Base-by-base conservation (phyloP, 2,797 vertebrate genomes). In the Gastrophryne carolinensis region DNA sequence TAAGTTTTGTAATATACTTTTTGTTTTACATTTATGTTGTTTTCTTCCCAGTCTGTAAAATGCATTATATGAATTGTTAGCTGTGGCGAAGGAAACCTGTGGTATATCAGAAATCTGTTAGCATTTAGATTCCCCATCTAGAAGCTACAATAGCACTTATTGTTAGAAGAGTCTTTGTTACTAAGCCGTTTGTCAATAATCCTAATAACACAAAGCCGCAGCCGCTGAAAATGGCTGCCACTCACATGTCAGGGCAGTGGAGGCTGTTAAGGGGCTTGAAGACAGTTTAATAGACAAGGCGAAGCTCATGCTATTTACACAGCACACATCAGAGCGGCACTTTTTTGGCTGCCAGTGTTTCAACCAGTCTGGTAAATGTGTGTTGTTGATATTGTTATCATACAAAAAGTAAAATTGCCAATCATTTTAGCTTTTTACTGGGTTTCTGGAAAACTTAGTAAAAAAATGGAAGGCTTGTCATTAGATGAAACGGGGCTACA, bases 1-100 rank as follows among this genome's bases (percentile, higher is more conserved):
- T 60, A 78, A 84, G 83, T 81, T 79, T 83, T 67, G 77, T 86
- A 82, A 87, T 87, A 89, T 87, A 84, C 85, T 87, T 64, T 88
- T 86, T 86, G 58, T 54, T 39, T 35, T 30, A 8, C 17, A 9
- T 47, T 19, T 47, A 7, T 47, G 83, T 75, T 69, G 4, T 12
- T 62, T 67, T 84, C 82, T 84, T 78, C 83, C 75, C 81, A 81
- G 81, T 21, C 27, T 15, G 41, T 82, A 53, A 53, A 2, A 0
- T 69, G 56, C 64, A 79, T 78, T 63, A 71, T 82, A 82, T 79
- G 82, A 86, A 83, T 82, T 2, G 0, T 75, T 63, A 61, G 67
- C 53, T 78, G 26, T 3, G 60, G 32, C 37, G 52, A 44, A 57
- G 27, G 17, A 65, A 56, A 72, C 60, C 57, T 21, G 35, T 19